Conservation (phyloP, 64 coral and sea anemone genomes). For the Acropora yongei region DNA sequence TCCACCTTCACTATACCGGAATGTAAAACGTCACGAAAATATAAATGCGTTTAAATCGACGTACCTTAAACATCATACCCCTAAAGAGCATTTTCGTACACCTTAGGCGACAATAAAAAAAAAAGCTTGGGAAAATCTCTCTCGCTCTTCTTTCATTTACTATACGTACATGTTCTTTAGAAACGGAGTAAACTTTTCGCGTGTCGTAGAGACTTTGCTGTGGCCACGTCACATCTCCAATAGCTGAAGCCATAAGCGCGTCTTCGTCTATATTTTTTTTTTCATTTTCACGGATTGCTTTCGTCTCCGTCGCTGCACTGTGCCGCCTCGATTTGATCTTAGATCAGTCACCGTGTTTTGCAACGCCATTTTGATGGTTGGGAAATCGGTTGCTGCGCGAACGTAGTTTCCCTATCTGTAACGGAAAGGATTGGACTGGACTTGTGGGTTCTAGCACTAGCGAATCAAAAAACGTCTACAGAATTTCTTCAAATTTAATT, state of each 20-base stretch:
- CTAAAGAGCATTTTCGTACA: too few species aligned
- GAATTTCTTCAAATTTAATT: too few species aligned
- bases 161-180: slow-evolving; percentile 87
- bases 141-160: too few species aligned
- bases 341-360: slow-evolving; percentile 7
- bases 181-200: slow-evolving; percentile 76
- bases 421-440: not conserved
- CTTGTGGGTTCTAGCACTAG: not conserved
- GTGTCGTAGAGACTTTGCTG: slow-evolving; percentile 89
- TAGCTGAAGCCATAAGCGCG: slow-evolving; percentile 89
- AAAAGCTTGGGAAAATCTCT: too few species aligned
- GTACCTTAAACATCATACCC: too few species aligned
- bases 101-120: too few species aligned
- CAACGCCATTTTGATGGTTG: slow-evolving; percentile 10
- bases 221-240: slow-evolving; percentile 86
- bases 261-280: slow-evolving; percentile 93
- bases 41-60: too few species aligned
- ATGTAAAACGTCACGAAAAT: too few species aligned
- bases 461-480: not conserved
- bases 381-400: slow-evolving; percentile 12
- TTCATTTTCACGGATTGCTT: slow-evolving; percentile 72
- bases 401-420: not conserved
- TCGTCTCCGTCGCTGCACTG: slow-evolving; percentile 56
- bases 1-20: too few species aligned
- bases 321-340: not conserved